phyloP scores from a whole-genome alignment of 2,113 vertebrate genomes.

The Nanger granti region DNA sequence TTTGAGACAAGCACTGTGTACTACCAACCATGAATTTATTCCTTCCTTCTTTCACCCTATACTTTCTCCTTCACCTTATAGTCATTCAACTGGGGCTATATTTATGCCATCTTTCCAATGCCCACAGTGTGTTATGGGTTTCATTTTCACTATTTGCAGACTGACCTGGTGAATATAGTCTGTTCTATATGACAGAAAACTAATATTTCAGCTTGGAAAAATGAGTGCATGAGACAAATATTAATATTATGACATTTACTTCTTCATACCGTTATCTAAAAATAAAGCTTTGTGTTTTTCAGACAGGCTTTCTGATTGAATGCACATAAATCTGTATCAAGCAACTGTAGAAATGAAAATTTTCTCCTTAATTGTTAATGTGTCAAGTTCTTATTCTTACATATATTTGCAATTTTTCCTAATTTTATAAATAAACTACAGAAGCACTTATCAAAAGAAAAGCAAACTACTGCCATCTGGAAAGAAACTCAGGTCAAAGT shows the following conservation, averaged over 20 bases:
- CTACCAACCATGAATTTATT: not conserved
- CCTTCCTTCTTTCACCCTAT: not conserved
- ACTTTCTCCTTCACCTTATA: not conserved
- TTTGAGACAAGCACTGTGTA: not conserved
- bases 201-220: not conserved
- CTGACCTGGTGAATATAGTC: not conserved
- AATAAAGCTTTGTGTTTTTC: not conserved
- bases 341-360: not conserved
- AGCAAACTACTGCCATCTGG: not conserved
- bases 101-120: not conserved
- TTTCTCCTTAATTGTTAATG: not conserved
- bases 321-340: not conserved
- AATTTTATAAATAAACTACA: not conserved
- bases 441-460: not conserved
- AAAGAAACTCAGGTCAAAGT: not conserved
- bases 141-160: not conserved
- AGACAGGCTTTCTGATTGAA: not conserved
- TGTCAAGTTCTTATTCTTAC: not conserved
- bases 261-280: not conserved
- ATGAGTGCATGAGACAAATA: not conserved
- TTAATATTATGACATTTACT: not conserved
- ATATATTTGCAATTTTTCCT: not conserved
- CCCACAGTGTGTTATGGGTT: not conserved
- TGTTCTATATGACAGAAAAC: not conserved
- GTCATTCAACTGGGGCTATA: not conserved